A percentile compares a stretch with the other conserved stretches of the same genome.
phyloP scores from a whole-genome alignment of 2,797 vertebrate genomes.

The Acestrorhynchus altus region DNA sequence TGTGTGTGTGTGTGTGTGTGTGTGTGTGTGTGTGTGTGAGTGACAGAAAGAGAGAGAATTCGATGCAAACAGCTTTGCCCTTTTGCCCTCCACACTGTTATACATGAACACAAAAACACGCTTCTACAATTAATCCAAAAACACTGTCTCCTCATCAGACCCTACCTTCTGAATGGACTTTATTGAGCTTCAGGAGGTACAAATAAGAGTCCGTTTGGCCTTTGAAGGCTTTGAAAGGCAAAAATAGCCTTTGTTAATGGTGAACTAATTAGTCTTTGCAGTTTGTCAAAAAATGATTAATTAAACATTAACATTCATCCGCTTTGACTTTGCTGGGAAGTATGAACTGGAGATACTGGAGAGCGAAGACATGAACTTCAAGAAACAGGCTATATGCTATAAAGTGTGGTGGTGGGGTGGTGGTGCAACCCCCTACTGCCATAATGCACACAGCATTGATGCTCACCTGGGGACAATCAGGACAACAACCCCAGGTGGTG shows the following conservation, averaged over 20 bases:
- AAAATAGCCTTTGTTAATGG: constrained; percentile 38
- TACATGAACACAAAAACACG: background rate
- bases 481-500: no score
- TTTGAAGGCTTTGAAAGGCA: background rate
- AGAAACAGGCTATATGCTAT: background rate
- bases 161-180: constrained; percentile 16
- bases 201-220: constrained; percentile 3
- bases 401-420: no score
- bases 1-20: background rate
- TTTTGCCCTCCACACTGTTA: background rate
- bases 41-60: background rate
- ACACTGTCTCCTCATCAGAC: background rate
- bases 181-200: constrained; percentile 10
- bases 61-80: background rate
- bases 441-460: no score
- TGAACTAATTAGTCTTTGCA: constrained; percentile 51
- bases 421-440: no score
- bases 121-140: background rate
- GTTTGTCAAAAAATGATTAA: constrained; percentile 66
- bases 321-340: constrained; percentile 32
- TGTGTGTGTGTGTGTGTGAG: background rate
- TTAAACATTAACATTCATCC: constrained; percentile 50
- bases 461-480: no score
- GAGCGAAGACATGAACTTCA: background rate
- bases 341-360: constrained; percentile 1